Evolutionary conservation across 2,113 vertebrate species (phyloP).

Genomic region (Aythya baeri): DNA sequence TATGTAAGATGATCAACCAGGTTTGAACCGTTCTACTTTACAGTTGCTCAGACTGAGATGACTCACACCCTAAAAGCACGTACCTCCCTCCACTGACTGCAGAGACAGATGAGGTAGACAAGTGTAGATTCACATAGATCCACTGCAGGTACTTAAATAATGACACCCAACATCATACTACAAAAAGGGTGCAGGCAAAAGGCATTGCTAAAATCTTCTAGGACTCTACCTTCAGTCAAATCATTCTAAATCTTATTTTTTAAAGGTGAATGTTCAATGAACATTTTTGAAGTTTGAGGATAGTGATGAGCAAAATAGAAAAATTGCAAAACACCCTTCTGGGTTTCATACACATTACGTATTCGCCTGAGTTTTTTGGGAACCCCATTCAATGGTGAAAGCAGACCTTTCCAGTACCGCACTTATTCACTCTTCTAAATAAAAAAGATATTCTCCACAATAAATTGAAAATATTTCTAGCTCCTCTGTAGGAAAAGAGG

Average conservation of each 20-base stretch:
- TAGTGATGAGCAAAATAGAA: background rate
- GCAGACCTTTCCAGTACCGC: background rate
- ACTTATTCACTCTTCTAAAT: background rate
- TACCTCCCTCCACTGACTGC: background rate
- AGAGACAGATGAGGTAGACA: background rate
- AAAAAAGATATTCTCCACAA: background rate
- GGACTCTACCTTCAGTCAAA: background rate
- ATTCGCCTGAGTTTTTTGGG: background rate
- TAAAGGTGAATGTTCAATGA: background rate
- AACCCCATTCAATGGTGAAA: background rate
- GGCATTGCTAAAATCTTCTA: background rate
- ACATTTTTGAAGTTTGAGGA: fast-evolving
- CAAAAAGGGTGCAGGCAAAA: background rate
- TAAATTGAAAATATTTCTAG: background rate
- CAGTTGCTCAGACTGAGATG: background rate
- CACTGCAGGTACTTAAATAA: background rate
- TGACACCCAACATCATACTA: background rate
- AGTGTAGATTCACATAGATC: background rate
- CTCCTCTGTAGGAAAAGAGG: background rate
- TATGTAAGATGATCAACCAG: background rate
- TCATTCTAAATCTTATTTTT: background rate
- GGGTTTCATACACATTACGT: background rate
- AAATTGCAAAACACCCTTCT: background rate
- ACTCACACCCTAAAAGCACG: background rate
- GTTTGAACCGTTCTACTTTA: background rate